Conservation (phyloP, 2,888 invertebrate species). For the Phasia obesa region DNA sequence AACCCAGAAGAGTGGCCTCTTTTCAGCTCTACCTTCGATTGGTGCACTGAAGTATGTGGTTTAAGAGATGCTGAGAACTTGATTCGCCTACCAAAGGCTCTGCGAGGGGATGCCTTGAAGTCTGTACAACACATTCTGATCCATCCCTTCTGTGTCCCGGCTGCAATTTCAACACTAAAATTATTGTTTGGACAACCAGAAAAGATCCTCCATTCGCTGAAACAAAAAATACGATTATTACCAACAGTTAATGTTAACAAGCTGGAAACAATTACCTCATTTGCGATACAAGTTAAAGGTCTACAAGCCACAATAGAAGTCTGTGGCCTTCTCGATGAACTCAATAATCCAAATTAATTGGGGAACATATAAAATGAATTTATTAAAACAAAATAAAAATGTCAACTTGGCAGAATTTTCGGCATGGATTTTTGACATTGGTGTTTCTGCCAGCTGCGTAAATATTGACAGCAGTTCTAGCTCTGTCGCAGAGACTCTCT, state of each 20-base stretch:
- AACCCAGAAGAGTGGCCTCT: too few relatives aligned
- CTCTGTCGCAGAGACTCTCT: background rate
- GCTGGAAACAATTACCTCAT: too few relatives aligned
- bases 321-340: constrained; percentile 28
- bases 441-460: constrained; percentile 29
- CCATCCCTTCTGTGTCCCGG: too few relatives aligned
- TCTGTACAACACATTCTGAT: constrained; percentile 49
- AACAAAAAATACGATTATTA: constrained; percentile 12
- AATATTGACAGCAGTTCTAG: background rate
- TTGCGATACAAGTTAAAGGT: too few relatives aligned
- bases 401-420: constrained; percentile 2
- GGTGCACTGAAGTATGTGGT: too few relatives aligned
- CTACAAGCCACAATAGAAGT: constrained; percentile 36
- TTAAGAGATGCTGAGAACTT: constrained; percentile 27
- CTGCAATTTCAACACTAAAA: constrained; percentile 50
- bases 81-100: constrained; percentile 33
- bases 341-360: constrained; percentile 22
- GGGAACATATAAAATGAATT: too few relatives aligned
- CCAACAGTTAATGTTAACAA: too few relatives aligned
- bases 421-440: constrained; percentile 43
- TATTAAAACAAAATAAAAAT: too few relatives aligned
- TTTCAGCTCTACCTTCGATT: too few relatives aligned
- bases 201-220: constrained; percentile 37
- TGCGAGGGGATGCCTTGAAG: constrained; percentile 31
- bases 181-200: constrained; percentile 59